These are phyloP conservation scores for Bombycilla garrulus DNA, from an alignment of 2,113 vertebrate genomes.

Conservation along the genomic window DNA sequence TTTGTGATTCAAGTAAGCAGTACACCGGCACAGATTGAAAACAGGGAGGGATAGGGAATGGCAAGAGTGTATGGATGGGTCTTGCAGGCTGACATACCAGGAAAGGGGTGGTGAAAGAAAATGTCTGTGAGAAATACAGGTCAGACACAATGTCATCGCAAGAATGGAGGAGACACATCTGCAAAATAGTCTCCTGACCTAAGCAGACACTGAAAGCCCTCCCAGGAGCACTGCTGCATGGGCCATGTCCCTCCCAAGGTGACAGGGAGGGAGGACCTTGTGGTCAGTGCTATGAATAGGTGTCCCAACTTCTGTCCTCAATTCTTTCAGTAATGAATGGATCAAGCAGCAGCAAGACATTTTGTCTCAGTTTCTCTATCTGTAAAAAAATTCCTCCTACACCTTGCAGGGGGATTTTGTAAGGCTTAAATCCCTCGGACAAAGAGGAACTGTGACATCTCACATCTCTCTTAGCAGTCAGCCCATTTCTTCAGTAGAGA, in stretches of 20 bases:
- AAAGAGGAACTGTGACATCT: neutral
- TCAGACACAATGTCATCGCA: neutral
- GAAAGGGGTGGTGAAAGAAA: neutral
- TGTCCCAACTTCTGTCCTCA: neutral
- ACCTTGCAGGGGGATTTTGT: neutral
- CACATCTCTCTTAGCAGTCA: neutral
- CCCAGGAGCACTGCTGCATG: neutral
- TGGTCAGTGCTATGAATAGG: neutral
- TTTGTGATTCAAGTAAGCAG: neutral
- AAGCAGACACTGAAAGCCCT: neutral
- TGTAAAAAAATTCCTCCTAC: neutral
- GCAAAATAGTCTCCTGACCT: neutral
- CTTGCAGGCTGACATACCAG: neutral
- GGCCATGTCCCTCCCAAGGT: neutral
- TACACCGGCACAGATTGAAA: neutral
- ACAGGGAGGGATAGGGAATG: neutral
- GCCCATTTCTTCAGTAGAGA: neutral
- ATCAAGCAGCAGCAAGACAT: neutral
- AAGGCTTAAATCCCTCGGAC: neutral
- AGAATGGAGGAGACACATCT: neutral
- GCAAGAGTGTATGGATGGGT: fast-evolving
- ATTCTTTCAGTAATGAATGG: neutral
- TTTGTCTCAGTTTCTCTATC: neutral
- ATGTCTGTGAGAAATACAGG: neutral
- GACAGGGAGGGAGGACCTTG: neutral